Base-by-base conservation (phyloP, 1,140 invertebrate species). In the Drosophila sproati region DNA sequence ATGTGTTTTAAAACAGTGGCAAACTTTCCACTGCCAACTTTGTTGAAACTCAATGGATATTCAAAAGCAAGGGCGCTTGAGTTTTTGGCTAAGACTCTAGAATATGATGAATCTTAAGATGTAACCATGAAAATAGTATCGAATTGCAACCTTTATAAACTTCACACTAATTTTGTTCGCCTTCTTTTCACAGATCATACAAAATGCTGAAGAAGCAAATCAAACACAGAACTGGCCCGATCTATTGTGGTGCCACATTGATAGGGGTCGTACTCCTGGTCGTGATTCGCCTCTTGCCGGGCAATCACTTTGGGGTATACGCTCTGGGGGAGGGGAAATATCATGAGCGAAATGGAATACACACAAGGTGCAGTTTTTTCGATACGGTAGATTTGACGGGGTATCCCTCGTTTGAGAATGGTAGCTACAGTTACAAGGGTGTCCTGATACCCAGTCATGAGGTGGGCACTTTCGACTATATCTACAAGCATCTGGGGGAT, bases 331-430 rank as follows among this genome's bases (percentile, higher is more conserved):
- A 81, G 8, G 35, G 48, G 2, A 66, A 73, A 8, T 82, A 69
- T n/a, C 81, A 90, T 62, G 68, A 85, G 7, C 72, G 91, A 0
- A 91, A 92, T 41, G 88, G 82, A 29, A 69, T 91, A 0, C 79
- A 91, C 51, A 80, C 77, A 1, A 83, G 85, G 0, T 92, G 91
- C 47, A 78, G 79, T 5, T 92, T 92, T 66, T 90, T 88, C 37
- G 89, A 92, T 12, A 92, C 91, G 1, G 91, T 92, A 3, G 91
- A 92, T 39, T 45, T 92, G 3, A 92, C 91, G 2, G 86, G 73
- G 0, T 73, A 75, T 63, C 66, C 29, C 5, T 50, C 50, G 8
- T 91, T 77, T 20, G 50, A 59, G 2, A 92, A 92, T 45, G 91
- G 91, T 3, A 91, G 86, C 51, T 91, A 91, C 60, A 45, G 67